Evolutionary conservation across 2,797 vertebrate species (phyloP), one percentile per base, ranked within the genome.

Genomic region (Liparis tanakae): DNA sequence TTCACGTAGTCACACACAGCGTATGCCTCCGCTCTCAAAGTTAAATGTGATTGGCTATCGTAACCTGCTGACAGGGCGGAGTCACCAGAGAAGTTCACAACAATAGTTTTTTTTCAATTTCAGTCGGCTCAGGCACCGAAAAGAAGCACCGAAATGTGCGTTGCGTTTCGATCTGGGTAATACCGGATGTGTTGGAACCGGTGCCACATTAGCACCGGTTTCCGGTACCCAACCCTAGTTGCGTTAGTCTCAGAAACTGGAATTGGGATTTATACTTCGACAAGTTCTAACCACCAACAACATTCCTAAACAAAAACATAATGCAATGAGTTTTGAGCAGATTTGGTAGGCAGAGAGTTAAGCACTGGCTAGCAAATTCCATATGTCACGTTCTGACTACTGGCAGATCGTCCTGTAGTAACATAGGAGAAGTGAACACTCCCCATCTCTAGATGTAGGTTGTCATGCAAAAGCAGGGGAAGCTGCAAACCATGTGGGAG

Each of bases 311-410:
- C 9, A n/a, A 10, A 44, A 43, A 59, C 18, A 69, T 48, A 34
- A 14, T 65, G 60, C 37, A n/a, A 7, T 36, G 50, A 51, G 25
- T 43, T 20, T 43, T 51, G 3, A 50, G 34, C 30, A 63, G 44
- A 6, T 0, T 17, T 30, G 41, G 22, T 22, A 22, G 48, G 58
- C 10, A 58, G 14, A 46, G 20, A 63, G 14, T 53, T n/a, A 60
- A 22, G 9, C 34, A 51, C 17, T 54, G 57, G 41, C 39, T 56
- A 20, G 48, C 39, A 65, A 53, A 70, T 65, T 39, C 44, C 43
- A 43, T 43, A 22, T 65, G 74, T 4, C 18, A 14, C 12, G 4
- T 33, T 13, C 56, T 37, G 39, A 67, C 50, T 17, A 36, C 1
- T 1, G 34, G 41, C 30, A 37, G 59, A 66, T 70, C 18, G 8